Conservation (phyloP, 2,797 vertebrate genomes). For the Ptychadena robeensis region DNA sequence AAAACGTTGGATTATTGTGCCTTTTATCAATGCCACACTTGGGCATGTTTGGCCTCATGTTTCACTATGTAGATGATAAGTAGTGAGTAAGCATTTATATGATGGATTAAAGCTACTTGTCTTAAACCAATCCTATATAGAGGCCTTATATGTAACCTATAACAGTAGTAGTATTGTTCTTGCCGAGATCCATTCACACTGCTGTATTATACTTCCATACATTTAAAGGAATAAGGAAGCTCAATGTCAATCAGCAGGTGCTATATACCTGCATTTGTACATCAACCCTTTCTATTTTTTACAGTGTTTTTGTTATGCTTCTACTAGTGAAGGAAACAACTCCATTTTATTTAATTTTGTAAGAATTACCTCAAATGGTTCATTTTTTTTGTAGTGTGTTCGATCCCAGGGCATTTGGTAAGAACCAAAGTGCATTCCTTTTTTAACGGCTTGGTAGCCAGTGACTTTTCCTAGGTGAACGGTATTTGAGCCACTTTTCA, state of each 20-base stretch:
- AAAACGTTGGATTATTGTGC: conserved; percentile 77
- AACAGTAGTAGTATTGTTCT: conserved; percentile 69
- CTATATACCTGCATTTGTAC: conserved; percentile 77
- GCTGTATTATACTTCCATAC: conserved; percentile 53
- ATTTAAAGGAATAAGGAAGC: background rate
- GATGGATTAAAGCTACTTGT: conserved; percentile 66
- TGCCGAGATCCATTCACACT: conserved; percentile 66
- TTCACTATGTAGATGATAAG: conserved; percentile 73
- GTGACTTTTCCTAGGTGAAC: conserved; percentile 81
- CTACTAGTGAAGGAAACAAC: conserved; percentile 69
- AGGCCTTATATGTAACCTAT: conserved; percentile 77
- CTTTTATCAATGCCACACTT: conserved; percentile 80
- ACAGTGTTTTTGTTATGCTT: conserved; percentile 73
- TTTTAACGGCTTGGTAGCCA: conserved; percentile 84
- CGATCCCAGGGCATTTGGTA: conserved; percentile 96
- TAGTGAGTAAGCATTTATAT: conserved; percentile 70
- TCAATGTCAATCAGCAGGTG: conserved; percentile 70
- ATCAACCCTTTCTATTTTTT: conserved; percentile 73
- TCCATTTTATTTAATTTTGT: conserved; percentile 77
- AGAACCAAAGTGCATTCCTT: conserved; percentile 99
- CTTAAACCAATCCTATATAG: conserved; percentile 71
- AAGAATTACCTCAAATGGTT: conserved; percentile 96
- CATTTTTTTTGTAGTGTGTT: conserved; percentile 83
- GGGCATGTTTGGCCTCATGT: conserved; percentile 73
- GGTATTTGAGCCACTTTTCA: conserved; percentile 82